Evolutionary conservation across 1,140 invertebrate species (phyloP).

Genomic region (Eubasilissa regina): DNA sequence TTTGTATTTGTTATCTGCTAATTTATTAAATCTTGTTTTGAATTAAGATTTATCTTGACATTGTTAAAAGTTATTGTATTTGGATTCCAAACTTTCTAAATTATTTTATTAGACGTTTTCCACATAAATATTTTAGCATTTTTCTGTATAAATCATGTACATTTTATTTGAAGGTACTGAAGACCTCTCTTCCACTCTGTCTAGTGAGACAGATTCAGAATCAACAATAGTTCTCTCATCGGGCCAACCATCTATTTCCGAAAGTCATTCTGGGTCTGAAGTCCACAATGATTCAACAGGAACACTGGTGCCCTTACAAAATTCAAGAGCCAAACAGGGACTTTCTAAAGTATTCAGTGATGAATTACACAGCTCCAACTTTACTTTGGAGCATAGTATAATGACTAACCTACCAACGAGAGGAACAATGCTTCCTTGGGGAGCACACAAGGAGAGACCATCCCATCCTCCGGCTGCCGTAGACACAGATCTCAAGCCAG

Average conservation of each 20-base stretch:
- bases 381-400: neutral
- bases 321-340: too few species aligned
- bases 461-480: slow-evolving; percentile 72
- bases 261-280: slow-evolving; percentile 3
- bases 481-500: slow-evolving; percentile 83
- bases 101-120: neutral
- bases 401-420: slow-evolving; percentile 16
- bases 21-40: too few species aligned
- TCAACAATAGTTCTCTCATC: slow-evolving; percentile 13
- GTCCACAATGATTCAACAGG: slow-evolving; percentile 10
- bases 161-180: slow-evolving; percentile 28
- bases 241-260: neutral
- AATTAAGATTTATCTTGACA: too few species aligned
- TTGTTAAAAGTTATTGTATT: too few species aligned
- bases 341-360: neutral
- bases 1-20: too few species aligned
- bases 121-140: neutral
- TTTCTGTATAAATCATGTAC: neutral
- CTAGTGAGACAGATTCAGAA: slow-evolving; percentile 47
- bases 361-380: neutral
- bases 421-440: slow-evolving; percentile 83
- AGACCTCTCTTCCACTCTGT: slow-evolving; percentile 21
- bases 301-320: neutral
- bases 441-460: slow-evolving; percentile 82
- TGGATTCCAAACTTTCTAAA: too few species aligned